phyloP scores from a whole-genome alignment of 2,113 vertebrate genomes.

The Ochotona curzoniae region DNA sequence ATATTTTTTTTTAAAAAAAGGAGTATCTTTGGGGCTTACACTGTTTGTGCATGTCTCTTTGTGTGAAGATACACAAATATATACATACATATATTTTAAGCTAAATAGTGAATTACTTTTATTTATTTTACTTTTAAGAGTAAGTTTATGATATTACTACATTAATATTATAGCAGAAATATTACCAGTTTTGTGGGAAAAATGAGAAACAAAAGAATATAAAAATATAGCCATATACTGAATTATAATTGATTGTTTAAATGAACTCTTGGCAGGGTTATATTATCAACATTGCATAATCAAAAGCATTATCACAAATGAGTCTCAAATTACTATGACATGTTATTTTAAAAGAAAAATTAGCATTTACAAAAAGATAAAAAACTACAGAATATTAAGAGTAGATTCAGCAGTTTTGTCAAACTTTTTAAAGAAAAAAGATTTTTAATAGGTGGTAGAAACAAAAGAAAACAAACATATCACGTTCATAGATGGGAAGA shows the following conservation, averaged over 20 bases:
- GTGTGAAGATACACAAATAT: background rate
- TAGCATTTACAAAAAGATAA: slow-evolving; percentile 19
- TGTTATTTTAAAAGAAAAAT: slow-evolving; percentile 30
- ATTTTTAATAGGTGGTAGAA: slow-evolving; percentile 14
- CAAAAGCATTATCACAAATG: background rate
- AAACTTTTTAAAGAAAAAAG: background rate
- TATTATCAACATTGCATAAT: slow-evolving; percentile 1
- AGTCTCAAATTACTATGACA: background rate
- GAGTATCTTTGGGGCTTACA: no score
- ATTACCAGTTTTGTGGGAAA: background rate
- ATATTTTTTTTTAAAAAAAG: no score
- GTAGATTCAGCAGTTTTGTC: background rate
- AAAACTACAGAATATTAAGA: background rate
- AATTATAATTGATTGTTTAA: slow-evolving; percentile 28
- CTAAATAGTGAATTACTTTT: background rate
- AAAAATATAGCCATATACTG: background rate
- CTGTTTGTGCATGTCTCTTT: background rate
- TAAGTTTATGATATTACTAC: background rate
- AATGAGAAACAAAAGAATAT: background rate
- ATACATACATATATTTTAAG: background rate
- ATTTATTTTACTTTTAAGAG: background rate
- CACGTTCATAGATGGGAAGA: background rate
- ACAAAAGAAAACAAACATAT: background rate
- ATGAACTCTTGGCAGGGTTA: background rate
- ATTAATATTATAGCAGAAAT: slow-evolving; percentile 26